Evolutionary conservation across 2,888 invertebrate species (phyloP).

Genomic region (Clanis bilineata): DNA sequence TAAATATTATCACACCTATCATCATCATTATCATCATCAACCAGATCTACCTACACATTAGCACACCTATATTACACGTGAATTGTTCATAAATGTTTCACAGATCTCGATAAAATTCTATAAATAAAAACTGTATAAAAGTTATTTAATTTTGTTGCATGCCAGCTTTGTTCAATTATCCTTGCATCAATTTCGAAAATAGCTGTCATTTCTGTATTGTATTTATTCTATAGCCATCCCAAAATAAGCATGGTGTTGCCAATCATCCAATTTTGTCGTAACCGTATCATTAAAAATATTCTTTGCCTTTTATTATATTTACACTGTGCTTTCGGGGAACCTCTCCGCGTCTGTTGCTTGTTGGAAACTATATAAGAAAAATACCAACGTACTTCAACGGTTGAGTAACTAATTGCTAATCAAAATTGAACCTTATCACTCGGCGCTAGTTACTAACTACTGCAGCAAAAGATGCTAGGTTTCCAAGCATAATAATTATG

Average conservation of each 20-base stretch:
- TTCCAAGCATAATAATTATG: slow-evolving; percentile 34
- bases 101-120: no score
- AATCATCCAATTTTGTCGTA: slow-evolving; percentile 67
- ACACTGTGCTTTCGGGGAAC: slow-evolving; percentile 52
- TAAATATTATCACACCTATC: no score
- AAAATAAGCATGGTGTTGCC: slow-evolving; percentile 27
- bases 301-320: slow-evolving; percentile 60
- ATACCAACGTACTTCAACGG: slow-evolving; percentile 22
- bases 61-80: no score
- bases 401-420: slow-evolving; percentile 6
- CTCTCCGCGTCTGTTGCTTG: slow-evolving; percentile 38
- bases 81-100: no score
- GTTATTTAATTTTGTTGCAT: no score
- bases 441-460: no score
- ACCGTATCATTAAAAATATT: slow-evolving; percentile 49
- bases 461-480: no score
- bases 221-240: neutral
- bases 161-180: no score
- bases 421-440: slow-evolving; percentile 23
- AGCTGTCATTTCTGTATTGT: neutral
- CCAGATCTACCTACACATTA: no score
- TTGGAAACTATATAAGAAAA: slow-evolving; percentile 34
- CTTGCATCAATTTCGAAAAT: no score
- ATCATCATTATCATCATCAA: no score
- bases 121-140: no score